These are phyloP conservation scores for Thunnus albacares DNA, from an alignment of 2,797 vertebrate genomes.

Conservation along the genomic window DNA sequence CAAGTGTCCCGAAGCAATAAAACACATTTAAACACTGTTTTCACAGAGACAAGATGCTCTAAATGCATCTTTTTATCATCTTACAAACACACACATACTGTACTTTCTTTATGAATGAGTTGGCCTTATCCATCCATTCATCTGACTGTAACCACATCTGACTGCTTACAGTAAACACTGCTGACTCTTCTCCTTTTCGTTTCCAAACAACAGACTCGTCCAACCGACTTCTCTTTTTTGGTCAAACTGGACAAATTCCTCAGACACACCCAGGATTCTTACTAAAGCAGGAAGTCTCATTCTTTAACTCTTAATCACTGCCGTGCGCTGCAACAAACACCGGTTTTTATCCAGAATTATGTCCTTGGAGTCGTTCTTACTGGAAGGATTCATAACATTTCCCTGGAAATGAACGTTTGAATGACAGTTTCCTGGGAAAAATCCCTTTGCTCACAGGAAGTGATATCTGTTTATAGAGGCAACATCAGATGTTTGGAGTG, in stretches of 20 bases:
- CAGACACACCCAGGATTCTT: background rate
- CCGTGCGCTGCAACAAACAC: background rate
- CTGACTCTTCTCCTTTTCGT: conserved; percentile 25
- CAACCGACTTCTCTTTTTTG: conserved; percentile 45
- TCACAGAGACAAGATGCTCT: no score
- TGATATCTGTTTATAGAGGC: background rate
- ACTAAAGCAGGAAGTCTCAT: background rate
- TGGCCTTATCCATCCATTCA: background rate
- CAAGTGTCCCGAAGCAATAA: no score
- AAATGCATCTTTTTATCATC: no score
- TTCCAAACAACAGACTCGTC: conserved; percentile 4
- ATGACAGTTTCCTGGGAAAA: background rate
- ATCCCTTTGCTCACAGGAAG: background rate
- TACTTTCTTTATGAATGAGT: conserved; percentile 7
- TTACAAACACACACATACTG: no score
- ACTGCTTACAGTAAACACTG: conserved; percentile 24
- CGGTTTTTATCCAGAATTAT: background rate
- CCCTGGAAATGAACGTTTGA: background rate
- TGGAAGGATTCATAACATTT: background rate
- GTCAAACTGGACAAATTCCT: background rate
- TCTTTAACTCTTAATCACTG: background rate
- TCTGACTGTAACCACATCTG: background rate
- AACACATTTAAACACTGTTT: background rate
- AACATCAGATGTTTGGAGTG: background rate
- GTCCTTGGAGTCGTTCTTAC: background rate